Base-by-base conservation (phyloP, 2,113 vertebrate genomes). In the Amphiprion percula region DNA sequence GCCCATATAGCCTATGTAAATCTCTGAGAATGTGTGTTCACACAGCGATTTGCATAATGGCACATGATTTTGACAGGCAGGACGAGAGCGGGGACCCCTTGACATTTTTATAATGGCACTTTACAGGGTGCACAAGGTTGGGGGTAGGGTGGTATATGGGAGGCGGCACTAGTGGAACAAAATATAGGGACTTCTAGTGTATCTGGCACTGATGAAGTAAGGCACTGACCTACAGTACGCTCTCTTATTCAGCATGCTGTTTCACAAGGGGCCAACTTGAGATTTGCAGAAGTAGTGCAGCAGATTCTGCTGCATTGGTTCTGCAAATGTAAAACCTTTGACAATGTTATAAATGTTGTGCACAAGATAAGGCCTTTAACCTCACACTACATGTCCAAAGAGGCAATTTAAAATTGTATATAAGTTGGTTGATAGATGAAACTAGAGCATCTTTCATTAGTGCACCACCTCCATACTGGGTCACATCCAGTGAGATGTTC, bases 21-120 rank as follows among this genome's bases (percentile, higher is more conserved):
- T 92, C 82, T 85, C 66, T 15, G 70, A 85, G 68, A 84, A 77
- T 88, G 83, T 87, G 78, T 91, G 89, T 91, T 92, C 90, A 84
- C 88, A 89, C 64, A 23, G 39, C 78, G 78, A 93, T 94, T 93
- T 92, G 87, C 92, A 94, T 93, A 94, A 93, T 92, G 83, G 85
- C 79, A 84, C 87, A 90, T 87, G 90, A 91, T 92, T 93, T 92
- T 93, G 91, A 91, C 88, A 83, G 86, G 86, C 88, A 92, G 87
- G 88, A 89, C 41, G 76, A 84, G 84, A 70, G 80, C 84, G 74
- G 77, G 83, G 88, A 91, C 83, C 90, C 82, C 85, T 89, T 92
- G 91, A 93, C 91, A 94, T 93, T 94, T 93, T 92, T 91, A 90
- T 92, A 93, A 94, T 91, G 83, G 91, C 87, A 92, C 91, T 91